A percentile compares a stretch with the other conserved stretches of the same genome.
Conservation (phyloP, 2,888 invertebrate species). For the Mayetiola destructor region DNA sequence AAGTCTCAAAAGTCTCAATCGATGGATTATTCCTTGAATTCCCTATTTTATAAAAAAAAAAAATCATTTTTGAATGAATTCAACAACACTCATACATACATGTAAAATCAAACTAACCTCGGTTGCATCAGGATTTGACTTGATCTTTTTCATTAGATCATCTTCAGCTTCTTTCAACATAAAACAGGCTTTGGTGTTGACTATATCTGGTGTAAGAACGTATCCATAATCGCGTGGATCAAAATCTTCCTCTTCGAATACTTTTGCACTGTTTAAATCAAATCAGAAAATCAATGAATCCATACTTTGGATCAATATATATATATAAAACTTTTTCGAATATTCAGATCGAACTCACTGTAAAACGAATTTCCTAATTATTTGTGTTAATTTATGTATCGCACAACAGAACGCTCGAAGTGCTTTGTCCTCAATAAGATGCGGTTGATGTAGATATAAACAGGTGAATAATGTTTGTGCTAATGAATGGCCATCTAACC, state of each 20-base stretch:
- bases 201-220: conserved; percentile 54
- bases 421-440: conserved; percentile 64
- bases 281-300: neutral
- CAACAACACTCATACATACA: neutral
- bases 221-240: conserved; percentile 87
- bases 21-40: conserved; percentile 53
- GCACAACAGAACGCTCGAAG: conserved; percentile 76
- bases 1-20: conserved; percentile 75
- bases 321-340: neutral
- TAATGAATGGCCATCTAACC: conserved; percentile 92
- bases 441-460: conserved; percentile 83
- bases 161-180: conserved; percentile 86
- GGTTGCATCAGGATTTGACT: conserved; percentile 17
- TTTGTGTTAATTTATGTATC: conserved; percentile 75
- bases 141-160: conserved; percentile 58
- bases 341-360: conserved; percentile 53
- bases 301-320: conserved; percentile 7
- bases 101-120: neutral
- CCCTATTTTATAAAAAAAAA: conserved; percentile 34
- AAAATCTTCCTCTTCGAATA: conserved; percentile 93
- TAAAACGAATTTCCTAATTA: conserved; percentile 76
- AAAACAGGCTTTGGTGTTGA: conserved; percentile 63
- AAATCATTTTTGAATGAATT: neutral
- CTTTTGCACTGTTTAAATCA: conserved; percentile 58
- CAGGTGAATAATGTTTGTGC: conserved; percentile 97